Base-by-base conservation (phyloP, 2,888 invertebrate species). In the Linnaemya tessellans region DNA sequence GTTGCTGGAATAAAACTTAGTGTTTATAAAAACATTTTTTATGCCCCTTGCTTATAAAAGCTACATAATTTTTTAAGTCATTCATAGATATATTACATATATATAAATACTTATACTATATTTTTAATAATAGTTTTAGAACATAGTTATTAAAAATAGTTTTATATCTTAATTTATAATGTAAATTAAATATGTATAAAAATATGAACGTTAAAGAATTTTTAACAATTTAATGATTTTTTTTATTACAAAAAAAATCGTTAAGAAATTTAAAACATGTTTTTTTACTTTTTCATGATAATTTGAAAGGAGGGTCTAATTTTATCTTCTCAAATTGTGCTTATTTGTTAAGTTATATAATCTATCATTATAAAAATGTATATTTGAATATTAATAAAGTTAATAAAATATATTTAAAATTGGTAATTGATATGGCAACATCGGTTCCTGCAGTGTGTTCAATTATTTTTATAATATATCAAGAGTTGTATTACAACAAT, bases 161-260 rank as follows among this genome's bases (percentile, higher is more conserved):
- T 79, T 68, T 68, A 64, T 22, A 62, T 71, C 38, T 82, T 84
- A 68, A 64, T 64, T 79, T 79, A 71, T 75, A 71, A 75, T 85
- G 82, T 85, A 85, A 80, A 80, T 86, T 83, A 62, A 67, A 80
- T 74, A 25, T 56, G 46, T 74, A 62, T 73, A 80, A n/a, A 80
- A 71, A 20, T 56, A 58, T 64, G 58, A 78, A 49, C 43, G 65
- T 71, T 71, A 77, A 75, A 49, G 13, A 60, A 11, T 41, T 80
- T 73, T 80, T 80, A 83, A 83, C 58, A 83, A 75, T 67, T 71
- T 38, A 68, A 41, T 54, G n/a, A 51, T 62, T 79, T 81, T 85
- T 62, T 58, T 71, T 75, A 18, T 20, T 20, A 20, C 9, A 18
- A 58, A 58, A 70, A 30, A 56, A 30, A 18, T 62, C 22, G 30